phyloP scores from a whole-genome alignment of 2,113 vertebrate species.

The Prionailurus viverrinus region DNA sequence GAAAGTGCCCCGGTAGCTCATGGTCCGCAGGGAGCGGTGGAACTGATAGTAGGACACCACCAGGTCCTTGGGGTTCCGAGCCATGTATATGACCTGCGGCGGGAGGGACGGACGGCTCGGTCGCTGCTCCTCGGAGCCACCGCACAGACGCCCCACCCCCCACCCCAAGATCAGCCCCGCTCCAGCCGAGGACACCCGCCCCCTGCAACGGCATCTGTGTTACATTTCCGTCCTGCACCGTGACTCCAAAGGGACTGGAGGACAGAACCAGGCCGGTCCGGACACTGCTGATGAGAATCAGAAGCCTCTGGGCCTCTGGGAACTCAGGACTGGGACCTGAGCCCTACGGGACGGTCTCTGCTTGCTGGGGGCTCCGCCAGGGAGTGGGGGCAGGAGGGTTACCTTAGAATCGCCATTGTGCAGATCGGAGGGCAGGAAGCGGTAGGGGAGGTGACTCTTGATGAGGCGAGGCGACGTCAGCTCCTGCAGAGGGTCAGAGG shows the following conservation, averaged over 20 bases:
- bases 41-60: conserved; percentile 99
- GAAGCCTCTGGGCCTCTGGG: accelerated
- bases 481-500: conserved; percentile 88
- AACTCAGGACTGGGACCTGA: accelerated
- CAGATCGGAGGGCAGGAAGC: conserved; percentile 96
- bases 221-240: accelerated
- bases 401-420: conserved; percentile 98
- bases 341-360: neutral
- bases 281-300: accelerated
- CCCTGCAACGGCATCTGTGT: accelerated
- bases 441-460: conserved; percentile 98
- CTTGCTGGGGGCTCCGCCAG: accelerated
- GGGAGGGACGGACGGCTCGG: accelerated
- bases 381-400: neutral
- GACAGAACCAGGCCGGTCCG: accelerated
- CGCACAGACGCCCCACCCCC: neutral
- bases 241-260: neutral
- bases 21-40: conserved; percentile 97
- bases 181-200: neutral
- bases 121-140: neutral
- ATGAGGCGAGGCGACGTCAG: conserved; percentile 97
- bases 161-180: neutral
- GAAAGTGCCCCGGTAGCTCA: conserved; percentile 99
- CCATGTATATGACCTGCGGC: conserved; percentile 98
- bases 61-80: conserved; percentile 98